These are phyloP conservation scores for Hippocampus abdominalis DNA, from an alignment of 2,113 vertebrate species.

Conservation along the genomic window DNA sequence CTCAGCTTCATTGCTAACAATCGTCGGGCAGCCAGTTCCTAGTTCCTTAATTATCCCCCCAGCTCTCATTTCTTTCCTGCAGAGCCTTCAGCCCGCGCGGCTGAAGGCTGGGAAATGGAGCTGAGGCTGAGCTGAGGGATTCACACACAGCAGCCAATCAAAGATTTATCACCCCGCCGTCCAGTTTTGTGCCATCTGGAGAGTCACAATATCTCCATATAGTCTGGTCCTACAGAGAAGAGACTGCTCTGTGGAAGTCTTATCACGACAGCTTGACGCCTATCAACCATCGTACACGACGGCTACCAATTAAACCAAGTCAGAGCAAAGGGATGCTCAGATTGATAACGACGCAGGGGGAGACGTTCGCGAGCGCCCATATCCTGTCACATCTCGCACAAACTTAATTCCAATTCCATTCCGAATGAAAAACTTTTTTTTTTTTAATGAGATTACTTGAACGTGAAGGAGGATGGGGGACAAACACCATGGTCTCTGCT, in stretches of 20 bases:
- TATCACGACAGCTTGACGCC: conserved; percentile 26
- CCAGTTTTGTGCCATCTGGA: conserved; percentile 61
- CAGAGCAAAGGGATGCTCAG: conserved; percentile 29
- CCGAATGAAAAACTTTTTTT: not conserved
- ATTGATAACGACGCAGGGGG: conserved; percentile 41
- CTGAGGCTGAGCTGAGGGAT: conserved; percentile 48
- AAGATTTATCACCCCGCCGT: conserved; percentile 66
- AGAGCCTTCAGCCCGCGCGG: conserved; percentile 37
- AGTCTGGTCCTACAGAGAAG: conserved; percentile 30
- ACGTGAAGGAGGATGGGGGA: conserved; percentile 4
- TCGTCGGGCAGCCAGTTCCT: conserved; percentile 37
- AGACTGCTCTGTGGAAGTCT: conserved; percentile 37
- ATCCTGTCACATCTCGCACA: conserved; percentile 23
- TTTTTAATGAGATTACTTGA: conserved; percentile 9
- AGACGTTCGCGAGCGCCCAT: conserved; percentile 3
- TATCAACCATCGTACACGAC: conserved; percentile 21
- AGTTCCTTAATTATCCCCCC: conserved; percentile 47
- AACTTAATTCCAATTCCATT: conserved; percentile 11
- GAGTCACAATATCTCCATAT: conserved; percentile 45
- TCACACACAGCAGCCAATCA: conserved; percentile 61
- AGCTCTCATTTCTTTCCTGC: conserved; percentile 26
- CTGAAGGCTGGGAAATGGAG: conserved; percentile 32
- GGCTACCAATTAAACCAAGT: conserved; percentile 35
- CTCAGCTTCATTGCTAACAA: conserved; percentile 23
- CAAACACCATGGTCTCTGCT: conserved; percentile 4